A percentile compares a stretch with the other conserved stretches of the same genome.
phyloP scores from a whole-genome alignment of 2,797 vertebrate genomes.

The Schizothorax lantsangensis region DNA sequence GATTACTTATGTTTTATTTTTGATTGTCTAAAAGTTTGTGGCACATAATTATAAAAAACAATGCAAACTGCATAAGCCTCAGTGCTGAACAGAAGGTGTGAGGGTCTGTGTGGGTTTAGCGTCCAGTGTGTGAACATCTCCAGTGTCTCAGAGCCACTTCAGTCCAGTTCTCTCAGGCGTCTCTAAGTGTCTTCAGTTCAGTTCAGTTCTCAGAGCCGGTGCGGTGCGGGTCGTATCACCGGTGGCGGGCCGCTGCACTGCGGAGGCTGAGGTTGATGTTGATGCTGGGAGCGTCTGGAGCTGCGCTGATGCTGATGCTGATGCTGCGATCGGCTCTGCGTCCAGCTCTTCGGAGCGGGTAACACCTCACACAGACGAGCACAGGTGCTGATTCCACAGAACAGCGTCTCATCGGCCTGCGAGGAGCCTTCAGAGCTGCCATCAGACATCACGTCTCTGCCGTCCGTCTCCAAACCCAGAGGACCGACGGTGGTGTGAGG shows the following conservation, averaged over 20 bases:
- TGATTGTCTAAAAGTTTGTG: slow-evolving; percentile 5
- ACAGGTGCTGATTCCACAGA: not conserved
- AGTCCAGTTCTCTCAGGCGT: too few species aligned
- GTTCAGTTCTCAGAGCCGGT: too few species aligned
- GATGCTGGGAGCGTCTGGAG: too few species aligned
- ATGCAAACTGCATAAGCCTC: not conserved
- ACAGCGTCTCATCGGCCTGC: not conserved
- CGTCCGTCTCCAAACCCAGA: not conserved
- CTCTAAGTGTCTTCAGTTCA: too few species aligned
- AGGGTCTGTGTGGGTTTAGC: too few species aligned
- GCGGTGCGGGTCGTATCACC: too few species aligned
- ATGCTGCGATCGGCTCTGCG: not conserved
- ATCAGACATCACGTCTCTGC: not conserved
- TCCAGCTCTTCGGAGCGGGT: not conserved
- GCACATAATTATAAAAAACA: not conserved
- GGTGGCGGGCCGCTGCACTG: not conserved
- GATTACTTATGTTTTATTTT: slow-evolving; percentile 4
- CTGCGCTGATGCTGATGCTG: too few species aligned
- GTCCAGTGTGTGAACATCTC: too few species aligned
- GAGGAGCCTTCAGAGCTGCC: not conserved
- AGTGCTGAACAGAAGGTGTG: not conserved
- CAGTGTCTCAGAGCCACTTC: too few species aligned
- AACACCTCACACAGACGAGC: not conserved
- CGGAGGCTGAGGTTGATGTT: too few species aligned
- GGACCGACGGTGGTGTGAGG: not conserved